These are phyloP conservation scores for Ascidia mentula DNA, from an alignment of 23 tunicate genomes.

Conservation along the genomic window DNA sequence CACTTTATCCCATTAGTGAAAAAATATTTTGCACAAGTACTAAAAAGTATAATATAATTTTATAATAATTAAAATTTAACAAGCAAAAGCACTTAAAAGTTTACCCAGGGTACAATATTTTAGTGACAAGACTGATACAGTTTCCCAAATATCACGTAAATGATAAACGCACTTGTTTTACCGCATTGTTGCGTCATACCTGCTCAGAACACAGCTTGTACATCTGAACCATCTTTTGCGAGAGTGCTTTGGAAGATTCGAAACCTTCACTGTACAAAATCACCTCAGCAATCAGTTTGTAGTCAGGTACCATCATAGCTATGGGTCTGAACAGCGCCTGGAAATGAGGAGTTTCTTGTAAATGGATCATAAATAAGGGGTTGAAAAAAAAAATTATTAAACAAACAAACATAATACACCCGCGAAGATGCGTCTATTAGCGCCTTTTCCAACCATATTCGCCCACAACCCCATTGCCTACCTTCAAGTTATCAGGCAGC, in stretches of 20 bases:
- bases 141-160: too few species aligned
- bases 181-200: slow-evolving; percentile 14
- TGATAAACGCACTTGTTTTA: too few species aligned
- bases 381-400: not conserved
- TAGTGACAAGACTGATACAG: too few species aligned
- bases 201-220: slow-evolving; percentile 99
- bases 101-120: too few species aligned
- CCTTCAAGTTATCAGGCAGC: slow-evolving; percentile 97
- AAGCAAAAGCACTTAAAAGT: too few species aligned
- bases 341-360: not conserved
- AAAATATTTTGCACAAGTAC: too few species aligned
- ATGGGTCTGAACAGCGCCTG: slow-evolving; percentile 98
- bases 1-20: too few species aligned
- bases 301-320: slow-evolving; percentile 99
- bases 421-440: not conserved
- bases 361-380: not conserved
- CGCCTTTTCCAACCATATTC: not conserved
- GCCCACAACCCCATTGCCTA: not conserved
- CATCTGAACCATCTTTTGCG: slow-evolving; percentile 97
- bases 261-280: slow-evolving; percentile 99
- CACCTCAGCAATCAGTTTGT: slow-evolving; percentile 97
- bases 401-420: not conserved
- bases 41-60: too few species aligned
- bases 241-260: slow-evolving; percentile 85
- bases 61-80: too few species aligned